These are phyloP conservation scores for Daubentonia madagascariensis DNA, from an alignment of 2,113 vertebrate genomes.

Conservation along the genomic window DNA sequence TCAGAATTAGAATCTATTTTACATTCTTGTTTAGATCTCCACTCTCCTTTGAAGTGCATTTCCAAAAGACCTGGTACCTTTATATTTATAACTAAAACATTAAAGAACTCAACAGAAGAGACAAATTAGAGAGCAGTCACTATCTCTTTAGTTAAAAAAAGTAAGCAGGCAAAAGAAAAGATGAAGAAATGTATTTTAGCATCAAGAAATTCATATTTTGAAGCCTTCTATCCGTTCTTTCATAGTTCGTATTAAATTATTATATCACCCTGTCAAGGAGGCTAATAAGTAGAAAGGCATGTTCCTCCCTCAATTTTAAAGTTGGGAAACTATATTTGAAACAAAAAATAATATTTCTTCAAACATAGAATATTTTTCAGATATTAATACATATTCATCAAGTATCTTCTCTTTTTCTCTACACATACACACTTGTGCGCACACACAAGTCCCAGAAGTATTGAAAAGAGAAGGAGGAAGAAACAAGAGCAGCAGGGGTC, in stretches of 20 bases:
- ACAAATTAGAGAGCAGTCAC: background rate
- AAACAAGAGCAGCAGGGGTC: background rate
- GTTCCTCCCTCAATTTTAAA: background rate
- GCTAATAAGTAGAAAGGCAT: background rate
- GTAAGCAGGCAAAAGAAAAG: background rate
- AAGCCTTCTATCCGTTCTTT: background rate
- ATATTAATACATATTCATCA: background rate
- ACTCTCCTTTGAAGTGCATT: background rate
- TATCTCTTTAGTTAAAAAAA: background rate
- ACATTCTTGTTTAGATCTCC: background rate
- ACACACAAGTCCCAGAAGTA: background rate
- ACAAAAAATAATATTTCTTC: slow-evolving; percentile 12
- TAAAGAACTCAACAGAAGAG: background rate
- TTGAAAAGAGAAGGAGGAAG: background rate
- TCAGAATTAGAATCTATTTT: background rate
- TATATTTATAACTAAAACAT: background rate
- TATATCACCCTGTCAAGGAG: background rate
- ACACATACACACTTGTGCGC: background rate
- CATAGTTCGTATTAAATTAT: background rate
- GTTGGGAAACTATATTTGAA: background rate
- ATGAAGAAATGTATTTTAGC: background rate
- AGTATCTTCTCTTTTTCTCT: background rate
- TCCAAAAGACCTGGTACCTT: background rate
- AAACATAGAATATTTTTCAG: background rate
- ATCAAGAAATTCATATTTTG: background rate